These are phyloP conservation scores for Drosophila sp. DNA, from an alignment of 1,140 invertebrate species.

Conservation along the genomic window DNA sequence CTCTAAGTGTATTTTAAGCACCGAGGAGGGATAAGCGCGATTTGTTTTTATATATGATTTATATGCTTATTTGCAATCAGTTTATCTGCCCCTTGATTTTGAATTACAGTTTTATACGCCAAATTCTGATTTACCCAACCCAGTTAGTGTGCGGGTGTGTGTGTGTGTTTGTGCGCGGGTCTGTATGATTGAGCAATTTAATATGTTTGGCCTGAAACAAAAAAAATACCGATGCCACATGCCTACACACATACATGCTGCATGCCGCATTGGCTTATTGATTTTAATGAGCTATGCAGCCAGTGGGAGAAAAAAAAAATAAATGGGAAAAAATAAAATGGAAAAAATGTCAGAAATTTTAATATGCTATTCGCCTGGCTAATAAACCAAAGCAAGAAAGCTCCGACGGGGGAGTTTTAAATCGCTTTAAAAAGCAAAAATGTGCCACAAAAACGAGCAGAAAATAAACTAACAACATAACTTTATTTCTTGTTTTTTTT, in stretches of 20 bases:
- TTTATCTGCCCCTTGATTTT: slow-evolving; percentile 5
- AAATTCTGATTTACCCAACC: not conserved
- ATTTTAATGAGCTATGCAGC: slow-evolving; percentile 11
- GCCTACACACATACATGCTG: not conserved
- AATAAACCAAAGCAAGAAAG: slow-evolving; percentile 6
- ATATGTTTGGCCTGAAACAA: slow-evolving; percentile 2
- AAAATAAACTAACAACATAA: slow-evolving; percentile 19
- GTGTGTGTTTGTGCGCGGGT: not conserved
- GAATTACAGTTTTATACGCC: not conserved
- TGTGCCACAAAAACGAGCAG: slow-evolving; percentile 3
- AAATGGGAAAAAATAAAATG: not conserved
- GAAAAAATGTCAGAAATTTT: slow-evolving; percentile 12
- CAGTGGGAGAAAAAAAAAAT: not conserved
- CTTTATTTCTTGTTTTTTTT: not conserved
- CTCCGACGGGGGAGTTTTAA: slow-evolving; percentile 8
- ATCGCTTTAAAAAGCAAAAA: slow-evolving; percentile 33
- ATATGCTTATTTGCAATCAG: not conserved
- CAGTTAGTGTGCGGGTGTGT: not conserved
- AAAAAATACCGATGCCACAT: slow-evolving; percentile 12
- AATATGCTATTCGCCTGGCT: slow-evolving; percentile 3
- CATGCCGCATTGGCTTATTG: slow-evolving; percentile 10
- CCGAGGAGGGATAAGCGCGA: not conserved
- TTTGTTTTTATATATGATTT: not conserved
- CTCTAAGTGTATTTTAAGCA: not conserved
- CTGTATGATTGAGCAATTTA: slow-evolving; percentile 5